Conservation (phyloP, 2,113 vertebrate genomes). For the Burhinus oedicnemus region DNA sequence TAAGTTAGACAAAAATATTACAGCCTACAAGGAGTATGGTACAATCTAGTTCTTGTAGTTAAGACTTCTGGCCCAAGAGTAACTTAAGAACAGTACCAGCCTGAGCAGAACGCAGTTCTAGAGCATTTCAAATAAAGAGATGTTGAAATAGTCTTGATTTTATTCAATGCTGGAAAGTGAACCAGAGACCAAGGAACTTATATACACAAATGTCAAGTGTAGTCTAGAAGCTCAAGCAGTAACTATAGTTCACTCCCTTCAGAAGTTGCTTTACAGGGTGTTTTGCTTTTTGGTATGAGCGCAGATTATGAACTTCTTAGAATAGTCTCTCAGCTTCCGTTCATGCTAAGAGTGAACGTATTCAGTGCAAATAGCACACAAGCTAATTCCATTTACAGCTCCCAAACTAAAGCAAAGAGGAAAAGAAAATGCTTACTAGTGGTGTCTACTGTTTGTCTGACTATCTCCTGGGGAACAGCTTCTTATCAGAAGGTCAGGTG, state of each 20-base stretch:
- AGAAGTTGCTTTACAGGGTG: background rate
- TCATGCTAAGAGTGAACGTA: background rate
- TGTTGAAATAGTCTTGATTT: slow-evolving; percentile 2
- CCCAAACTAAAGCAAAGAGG: background rate
- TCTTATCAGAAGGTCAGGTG: background rate
- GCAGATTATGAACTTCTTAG: background rate
- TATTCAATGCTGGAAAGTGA: background rate
- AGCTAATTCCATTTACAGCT: slow-evolving; percentile 16
- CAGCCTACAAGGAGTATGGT: background rate
- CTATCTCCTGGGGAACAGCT: background rate
- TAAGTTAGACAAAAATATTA: slow-evolving; percentile 37
- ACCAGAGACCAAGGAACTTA: background rate
- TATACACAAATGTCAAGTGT: background rate
- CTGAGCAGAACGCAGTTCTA: background rate
- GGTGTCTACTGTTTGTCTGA: background rate
- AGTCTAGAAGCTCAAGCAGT: slow-evolving; percentile 14
- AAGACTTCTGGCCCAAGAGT: background rate
- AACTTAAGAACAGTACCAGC: slow-evolving; percentile 1
- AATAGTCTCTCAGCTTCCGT: background rate
- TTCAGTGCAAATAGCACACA: slow-evolving; percentile 29
- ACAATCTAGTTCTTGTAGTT: background rate
- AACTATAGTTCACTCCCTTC: background rate
- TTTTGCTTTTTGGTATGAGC: background rate
- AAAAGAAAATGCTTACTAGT: background rate
- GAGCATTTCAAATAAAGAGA: background rate